Base-by-base conservation (phyloP, 2,888 invertebrate genomes). In the Aleiodes leptofemur region DNA sequence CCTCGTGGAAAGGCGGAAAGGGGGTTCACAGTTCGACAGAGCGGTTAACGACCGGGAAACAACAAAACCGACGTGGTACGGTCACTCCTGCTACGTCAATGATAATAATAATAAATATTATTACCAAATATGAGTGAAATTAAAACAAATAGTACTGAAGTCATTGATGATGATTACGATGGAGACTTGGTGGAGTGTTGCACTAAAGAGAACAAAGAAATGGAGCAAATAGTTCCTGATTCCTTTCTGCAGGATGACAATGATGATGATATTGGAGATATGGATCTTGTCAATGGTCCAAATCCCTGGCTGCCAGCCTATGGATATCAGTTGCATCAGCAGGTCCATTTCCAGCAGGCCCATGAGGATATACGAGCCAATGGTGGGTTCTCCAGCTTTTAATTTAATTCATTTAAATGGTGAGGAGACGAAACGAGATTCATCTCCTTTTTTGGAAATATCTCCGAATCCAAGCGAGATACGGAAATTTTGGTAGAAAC, bases 251-350 rank as follows among this genome's bases (percentile, higher is more conserved):
- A 72, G 43, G 29, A 53, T 38, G 48, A 14, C 23, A 68, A 43
- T 59, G 53, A 34, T 14, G 69, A 55, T n/a, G 51, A 31, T 61
- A 34, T 7, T 64, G 74, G 82, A 74, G 88, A 87, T 78, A 85
- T 86, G 86, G 85, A 87, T 73, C 82, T 88, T 82, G 88, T 91
- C 79, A 88, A 91, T 84, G 94, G 94, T 83, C 93, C 93, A 86
- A 94, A 94, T 91, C 93, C 94, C 86, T 95, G 95, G 95, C 91
- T 94, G 90, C 95, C 95, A 83, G 95, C 95, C 84, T 95, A 95
- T 88, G 95, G 95, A 83, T 95, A 93, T 91, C 90, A 93, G 85
- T 91, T 93, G 89, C 93, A 93, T 86, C 89, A 90, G 77, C 91
- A 91, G 73, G 88, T 93, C 92, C 92, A 86, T 81, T 87, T 86